Conservation (phyloP, 2,888 invertebrate genomes). For the Agrotis clavis region DNA sequence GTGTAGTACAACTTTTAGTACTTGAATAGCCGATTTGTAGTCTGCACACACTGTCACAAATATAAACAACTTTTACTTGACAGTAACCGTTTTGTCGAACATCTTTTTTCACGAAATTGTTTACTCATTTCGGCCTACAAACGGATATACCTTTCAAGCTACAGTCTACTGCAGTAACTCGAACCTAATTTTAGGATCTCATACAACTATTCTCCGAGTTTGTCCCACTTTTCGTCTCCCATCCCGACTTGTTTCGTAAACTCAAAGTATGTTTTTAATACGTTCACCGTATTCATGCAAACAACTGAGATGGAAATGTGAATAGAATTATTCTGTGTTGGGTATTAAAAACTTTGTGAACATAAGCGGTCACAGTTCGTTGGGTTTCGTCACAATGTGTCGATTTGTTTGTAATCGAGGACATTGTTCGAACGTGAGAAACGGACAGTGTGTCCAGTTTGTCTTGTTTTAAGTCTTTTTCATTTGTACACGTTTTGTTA, state of each 20-base stretch:
- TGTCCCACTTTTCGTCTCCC: conserved; percentile 41
- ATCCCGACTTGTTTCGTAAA: conserved; percentile 60
- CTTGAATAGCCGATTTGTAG: conserved; percentile 2
- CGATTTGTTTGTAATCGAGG: conserved; percentile 67
- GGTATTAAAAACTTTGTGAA: conserved; percentile 69
- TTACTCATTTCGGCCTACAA: conserved; percentile 33
- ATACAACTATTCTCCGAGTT: conserved; percentile 62
- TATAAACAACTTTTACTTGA: background rate
- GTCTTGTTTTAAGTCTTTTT: conserved; percentile 67
- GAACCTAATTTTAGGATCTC: conserved; percentile 59
- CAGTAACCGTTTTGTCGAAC: background rate
- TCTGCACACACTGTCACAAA: background rate
- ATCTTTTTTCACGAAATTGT: conserved; percentile 15
- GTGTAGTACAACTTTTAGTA: background rate
- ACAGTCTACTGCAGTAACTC: conserved; percentile 33
- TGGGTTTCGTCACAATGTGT: conserved; percentile 67
- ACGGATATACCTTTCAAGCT: conserved; percentile 7
- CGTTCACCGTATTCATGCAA: conserved; percentile 62
- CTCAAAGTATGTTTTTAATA: conserved; percentile 66
- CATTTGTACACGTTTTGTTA: conserved; percentile 47
- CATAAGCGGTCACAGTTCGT: conserved; percentile 68
- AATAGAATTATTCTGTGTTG: conserved; percentile 64
- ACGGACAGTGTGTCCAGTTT: conserved; percentile 66
- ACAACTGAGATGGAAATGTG: conserved; percentile 64
- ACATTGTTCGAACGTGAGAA: conserved; percentile 72